A percentile compares a stretch with the other conserved stretches of the same genome.
Conservation (phyloP, 2,888 invertebrate species). For the Callosobruchus maculatus region DNA sequence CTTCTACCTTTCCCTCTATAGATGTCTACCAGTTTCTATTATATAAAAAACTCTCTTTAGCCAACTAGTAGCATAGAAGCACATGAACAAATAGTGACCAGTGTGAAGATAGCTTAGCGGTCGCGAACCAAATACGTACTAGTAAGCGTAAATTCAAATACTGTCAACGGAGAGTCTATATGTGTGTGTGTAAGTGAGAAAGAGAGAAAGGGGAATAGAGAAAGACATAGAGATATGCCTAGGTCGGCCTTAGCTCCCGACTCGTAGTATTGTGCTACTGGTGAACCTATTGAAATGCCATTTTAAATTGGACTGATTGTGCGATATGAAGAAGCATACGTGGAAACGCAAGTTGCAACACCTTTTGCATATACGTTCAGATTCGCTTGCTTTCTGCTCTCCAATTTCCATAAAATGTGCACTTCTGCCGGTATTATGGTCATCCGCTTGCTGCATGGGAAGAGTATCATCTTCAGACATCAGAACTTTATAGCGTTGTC, state of each 20-base stretch:
- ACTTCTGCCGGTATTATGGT: not conserved
- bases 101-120: not conserved
- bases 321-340: conserved; percentile 1
- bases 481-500: not conserved
- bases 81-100: not conserved
- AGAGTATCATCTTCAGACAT: not conserved
- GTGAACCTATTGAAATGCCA: conserved; percentile 3
- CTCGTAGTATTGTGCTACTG: not conserved
- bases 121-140: not conserved
- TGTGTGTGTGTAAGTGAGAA: no score
- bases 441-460: not conserved
- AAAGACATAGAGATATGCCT: not conserved
- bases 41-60: no score
- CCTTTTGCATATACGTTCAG: not conserved
- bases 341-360: not conserved
- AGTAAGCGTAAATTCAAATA: not conserved
- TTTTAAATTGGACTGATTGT: conserved; percentile 4
- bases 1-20: no score
- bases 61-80: no score
- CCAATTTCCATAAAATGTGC: not conserved
- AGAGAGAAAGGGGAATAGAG: no score
- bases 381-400: not conserved
- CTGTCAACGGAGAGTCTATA: not conserved
- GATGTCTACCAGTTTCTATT: no score
- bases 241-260: not conserved